A percentile compares a stretch with the other conserved stretches of the same genome.
These are phyloP conservation scores for Capricornis sumatraensis DNA, from an alignment of 2,113 vertebrate species.

Conservation along the genomic window DNA sequence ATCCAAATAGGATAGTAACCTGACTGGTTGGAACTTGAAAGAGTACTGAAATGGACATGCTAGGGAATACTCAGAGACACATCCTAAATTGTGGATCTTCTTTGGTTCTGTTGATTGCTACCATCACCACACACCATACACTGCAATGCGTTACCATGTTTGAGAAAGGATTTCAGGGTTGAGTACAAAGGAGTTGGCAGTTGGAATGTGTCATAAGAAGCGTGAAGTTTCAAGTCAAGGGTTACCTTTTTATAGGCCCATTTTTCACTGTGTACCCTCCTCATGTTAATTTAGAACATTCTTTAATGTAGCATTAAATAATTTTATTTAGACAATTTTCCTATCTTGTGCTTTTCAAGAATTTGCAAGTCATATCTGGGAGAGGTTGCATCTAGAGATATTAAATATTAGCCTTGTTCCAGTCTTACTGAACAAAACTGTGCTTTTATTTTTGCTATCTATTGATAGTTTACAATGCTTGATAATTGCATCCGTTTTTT, in stretches of 20 bases:
- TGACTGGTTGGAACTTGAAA: background rate
- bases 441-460: background rate
- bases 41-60: background rate
- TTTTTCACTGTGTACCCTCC: background rate
- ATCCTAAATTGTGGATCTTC: background rate
- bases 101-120: background rate
- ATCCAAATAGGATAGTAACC: background rate
- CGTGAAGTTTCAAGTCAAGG: constrained; percentile 7
- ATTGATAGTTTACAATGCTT: background rate
- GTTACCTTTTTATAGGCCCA: constrained; percentile 17
- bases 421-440: background rate
- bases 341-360: background rate
- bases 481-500: background rate
- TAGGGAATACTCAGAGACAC: background rate
- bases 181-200: background rate
- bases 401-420: background rate
- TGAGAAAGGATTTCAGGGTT: background rate
- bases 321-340: background rate
- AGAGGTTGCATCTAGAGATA: background rate
- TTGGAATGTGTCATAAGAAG: background rate
- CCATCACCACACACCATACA: background rate
- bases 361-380: constrained; percentile 11
- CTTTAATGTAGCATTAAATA: background rate
- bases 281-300: constrained; percentile 18
- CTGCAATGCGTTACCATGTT: background rate